phyloP scores from a whole-genome alignment of 2,797 vertebrate genomes.

The Rhinophrynus dorsalis region DNA sequence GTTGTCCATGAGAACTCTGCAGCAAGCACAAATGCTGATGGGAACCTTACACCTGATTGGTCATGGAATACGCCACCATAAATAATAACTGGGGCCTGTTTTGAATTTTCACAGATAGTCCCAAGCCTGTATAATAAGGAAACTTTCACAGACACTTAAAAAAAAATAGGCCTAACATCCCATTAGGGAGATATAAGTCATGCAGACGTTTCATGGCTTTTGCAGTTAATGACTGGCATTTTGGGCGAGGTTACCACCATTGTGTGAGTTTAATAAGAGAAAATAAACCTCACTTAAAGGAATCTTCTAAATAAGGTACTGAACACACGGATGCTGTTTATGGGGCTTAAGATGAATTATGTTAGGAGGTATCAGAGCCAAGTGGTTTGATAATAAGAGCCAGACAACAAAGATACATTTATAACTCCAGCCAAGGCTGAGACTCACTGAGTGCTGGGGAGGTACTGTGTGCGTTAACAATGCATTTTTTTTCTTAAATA shows the following conservation, averaged over 20 bases:
- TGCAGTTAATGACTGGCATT: slow-evolving; percentile 48
- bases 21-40: slow-evolving; percentile 16
- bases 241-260: slow-evolving; percentile 46
- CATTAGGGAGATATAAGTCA: slow-evolving; percentile 51
- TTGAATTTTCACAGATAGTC: slow-evolving; percentile 50
- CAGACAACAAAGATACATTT: slow-evolving; percentile 50
- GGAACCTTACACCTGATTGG: slow-evolving; percentile 46
- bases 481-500: slow-evolving; percentile 16
- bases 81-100: slow-evolving; percentile 42
- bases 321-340: slow-evolving; percentile 51
- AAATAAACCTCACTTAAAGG: slow-evolving; percentile 48
- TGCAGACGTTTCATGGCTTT: slow-evolving; percentile 43
- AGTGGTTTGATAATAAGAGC: slow-evolving; percentile 50
- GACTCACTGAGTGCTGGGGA: slow-evolving; percentile 18
- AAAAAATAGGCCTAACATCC: slow-evolving; percentile 42
- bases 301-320: slow-evolving; percentile 50
- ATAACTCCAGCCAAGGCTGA: slow-evolving; percentile 36
- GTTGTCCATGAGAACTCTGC: slow-evolving; percentile 33
- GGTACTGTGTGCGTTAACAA: slow-evolving; percentile 12
- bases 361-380: slow-evolving; percentile 45
- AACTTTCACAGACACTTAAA: slow-evolving; percentile 46
- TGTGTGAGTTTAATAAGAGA: slow-evolving; percentile 49
- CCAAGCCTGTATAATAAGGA: slow-evolving; percentile 45
- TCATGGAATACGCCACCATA: slow-evolving; percentile 44
- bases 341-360: slow-evolving; percentile 50